These are phyloP conservation scores for Syrrhaptes paradoxus DNA, from an alignment of 2,113 vertebrate genomes.

Conservation along the genomic window DNA sequence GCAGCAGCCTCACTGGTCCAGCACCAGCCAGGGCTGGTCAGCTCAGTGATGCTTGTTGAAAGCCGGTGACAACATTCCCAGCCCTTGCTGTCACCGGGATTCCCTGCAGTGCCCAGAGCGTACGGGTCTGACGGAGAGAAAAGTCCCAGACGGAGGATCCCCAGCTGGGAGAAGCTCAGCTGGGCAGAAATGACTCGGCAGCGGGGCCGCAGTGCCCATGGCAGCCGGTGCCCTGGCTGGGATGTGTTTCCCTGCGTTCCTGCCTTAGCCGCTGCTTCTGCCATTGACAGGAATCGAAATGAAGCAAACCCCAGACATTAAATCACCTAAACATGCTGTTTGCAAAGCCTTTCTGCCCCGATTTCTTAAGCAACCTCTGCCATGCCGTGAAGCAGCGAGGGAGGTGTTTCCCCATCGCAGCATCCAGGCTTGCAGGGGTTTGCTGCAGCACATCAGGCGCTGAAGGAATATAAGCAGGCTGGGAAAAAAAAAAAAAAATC, in stretches of 20 bases:
- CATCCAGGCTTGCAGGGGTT: neutral
- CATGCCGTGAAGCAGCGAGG: fast-evolving
- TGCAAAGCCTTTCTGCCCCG: neutral
- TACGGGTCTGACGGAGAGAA: fast-evolving
- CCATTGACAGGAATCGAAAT: neutral
- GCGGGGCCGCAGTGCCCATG: neutral
- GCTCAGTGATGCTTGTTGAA: neutral
- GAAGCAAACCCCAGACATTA: neutral
- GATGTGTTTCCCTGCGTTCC: neutral
- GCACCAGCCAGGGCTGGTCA: fast-evolving
- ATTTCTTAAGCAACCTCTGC: fast-evolving
- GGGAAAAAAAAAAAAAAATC: neutral
- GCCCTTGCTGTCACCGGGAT: neutral
- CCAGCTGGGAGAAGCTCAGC: neutral
- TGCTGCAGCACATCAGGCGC: neutral
- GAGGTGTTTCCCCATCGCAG: neutral
- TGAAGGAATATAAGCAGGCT: neutral
- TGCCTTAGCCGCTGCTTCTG: neutral
- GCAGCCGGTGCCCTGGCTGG: neutral
- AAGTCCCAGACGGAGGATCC: fast-evolving
- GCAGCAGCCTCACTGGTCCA: neutral
- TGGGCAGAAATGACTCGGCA: neutral
- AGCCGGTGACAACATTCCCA: neutral
- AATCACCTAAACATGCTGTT: fast-evolving
- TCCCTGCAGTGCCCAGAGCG: fast-evolving